Percentiles rank a stretch among this genome's conserved stretches.
Evolutionary conservation across 1,140 invertebrate genomes (phyloP).

Genomic region (Apis cerana): DNA sequence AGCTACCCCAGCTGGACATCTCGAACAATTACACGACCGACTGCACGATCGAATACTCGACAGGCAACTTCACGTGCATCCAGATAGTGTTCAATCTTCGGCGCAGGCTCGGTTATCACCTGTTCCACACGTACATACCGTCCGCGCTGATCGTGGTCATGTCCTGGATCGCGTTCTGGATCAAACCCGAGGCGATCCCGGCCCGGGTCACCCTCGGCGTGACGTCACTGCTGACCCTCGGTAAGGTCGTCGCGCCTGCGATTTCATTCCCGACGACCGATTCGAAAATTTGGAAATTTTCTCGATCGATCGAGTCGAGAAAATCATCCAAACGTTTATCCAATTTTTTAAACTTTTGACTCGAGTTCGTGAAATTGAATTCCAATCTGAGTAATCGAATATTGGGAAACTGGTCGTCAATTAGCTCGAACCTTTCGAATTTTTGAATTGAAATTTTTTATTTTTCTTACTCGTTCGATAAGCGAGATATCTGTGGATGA

Average conservation of each 20-base stretch:
- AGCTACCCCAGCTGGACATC: constrained; percentile 92
- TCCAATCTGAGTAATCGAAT: no score
- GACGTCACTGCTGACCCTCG: constrained; percentile 90
- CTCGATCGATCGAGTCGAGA: neutral
- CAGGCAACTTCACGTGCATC: constrained; percentile 94
- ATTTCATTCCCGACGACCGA: neutral
- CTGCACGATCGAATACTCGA: constrained; percentile 94
- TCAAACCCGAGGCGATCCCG: constrained; percentile 94
- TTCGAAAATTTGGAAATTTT: neutral
- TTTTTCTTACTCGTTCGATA: no score
- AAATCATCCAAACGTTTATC: neutral
- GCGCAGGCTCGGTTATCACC: constrained; percentile 91
- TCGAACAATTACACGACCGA: constrained; percentile 93
- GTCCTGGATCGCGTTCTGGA: constrained; percentile 97
- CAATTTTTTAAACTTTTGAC: no score
- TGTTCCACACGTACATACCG: constrained; percentile 95
- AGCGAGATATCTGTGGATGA: no score
- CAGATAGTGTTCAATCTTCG: constrained; percentile 92
- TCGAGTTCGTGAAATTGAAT: no score
- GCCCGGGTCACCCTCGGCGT: constrained; percentile 91
- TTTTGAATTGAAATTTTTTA: no score
- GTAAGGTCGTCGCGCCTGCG: constrained; percentile 76
- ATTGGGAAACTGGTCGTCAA: no score
- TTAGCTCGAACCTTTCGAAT: no score
- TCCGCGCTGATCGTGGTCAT: constrained; percentile 94